Base-by-base conservation (phyloP, 2,888 invertebrate species). In the Pristionchus mayeri region DNA sequence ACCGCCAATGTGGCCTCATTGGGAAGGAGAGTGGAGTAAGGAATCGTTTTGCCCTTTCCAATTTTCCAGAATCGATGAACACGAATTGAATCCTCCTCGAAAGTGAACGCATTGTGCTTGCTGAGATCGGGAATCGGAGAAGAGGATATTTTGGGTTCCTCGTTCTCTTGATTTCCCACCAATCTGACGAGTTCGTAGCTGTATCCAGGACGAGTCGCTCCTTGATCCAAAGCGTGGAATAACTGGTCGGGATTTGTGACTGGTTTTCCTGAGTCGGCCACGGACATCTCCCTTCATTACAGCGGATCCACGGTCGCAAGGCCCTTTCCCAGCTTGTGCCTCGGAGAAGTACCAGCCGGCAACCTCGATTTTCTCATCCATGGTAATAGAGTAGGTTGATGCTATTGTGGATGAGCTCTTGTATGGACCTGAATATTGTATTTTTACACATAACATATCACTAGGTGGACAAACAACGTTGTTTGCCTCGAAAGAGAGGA, bases 41-140 rank as follows among this genome's bases (percentile, higher is more conserved):
- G 54, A 9, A 54, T 16, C 4, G n/a, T 54, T n/a, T 54, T 54
- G 9, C 54, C 54, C 54, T 16, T 6, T 54, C 54, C 54, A 21
- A 54, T 54, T 21, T 54, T 54, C 54, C 54, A 54, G 54, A 21
- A 54, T 54, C 54, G 54, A 54, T 54, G n/a, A n/a, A n/a, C n/a
- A n/a, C n/a, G n/a, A n/a, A n/a, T n/a, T n/a, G n/a, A n/a, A n/a
- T n/a, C n/a, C n/a, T 13, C 21, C 54, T 54, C 54, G n/a, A 21
- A 54, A 4, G 54, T 54, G 21, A 54, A 54, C 9, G 54, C 54
- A 21, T 54, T 54, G 54, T 16, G 21, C 21, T 21, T 54, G 54
- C 21, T 21, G n/a, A 16, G n/a, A n/a, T n/a, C n/a, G n/a, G n/a
- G n/a, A n/a, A n/a, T n/a, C n/a, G n/a, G n/a, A n/a, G n/a, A n/a